Evolutionary conservation across 2,797 vertebrate species (phyloP).

Genomic region (Thripadectes ignobilis): DNA sequence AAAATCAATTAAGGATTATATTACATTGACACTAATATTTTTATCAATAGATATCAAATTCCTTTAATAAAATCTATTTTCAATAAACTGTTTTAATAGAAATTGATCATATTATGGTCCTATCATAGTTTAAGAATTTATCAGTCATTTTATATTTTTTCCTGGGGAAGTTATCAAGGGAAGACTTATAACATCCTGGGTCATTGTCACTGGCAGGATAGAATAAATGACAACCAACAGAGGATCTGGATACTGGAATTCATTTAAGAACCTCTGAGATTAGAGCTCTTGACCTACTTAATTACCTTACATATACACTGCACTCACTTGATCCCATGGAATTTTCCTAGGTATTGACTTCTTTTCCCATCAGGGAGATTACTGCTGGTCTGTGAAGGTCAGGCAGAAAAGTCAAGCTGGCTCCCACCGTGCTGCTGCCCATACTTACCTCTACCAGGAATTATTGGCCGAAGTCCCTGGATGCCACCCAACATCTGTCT

Average conservation of each 20-base stretch:
- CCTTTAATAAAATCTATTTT: constrained; percentile 8
- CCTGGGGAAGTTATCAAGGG: background rate
- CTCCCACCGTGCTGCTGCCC: background rate
- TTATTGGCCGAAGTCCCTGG: background rate
- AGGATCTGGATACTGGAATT: background rate
- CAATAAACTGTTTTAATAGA: background rate
- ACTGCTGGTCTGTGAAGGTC: accelerated
- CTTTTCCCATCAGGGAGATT: background rate
- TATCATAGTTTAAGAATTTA: background rate
- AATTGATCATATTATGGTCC: background rate
- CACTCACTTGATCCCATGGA: background rate
- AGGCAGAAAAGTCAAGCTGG: background rate
- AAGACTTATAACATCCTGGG: background rate
- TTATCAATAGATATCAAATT: constrained; percentile 5
- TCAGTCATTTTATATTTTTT: background rate
- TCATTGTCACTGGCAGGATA: background rate
- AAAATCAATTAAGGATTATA: background rate
- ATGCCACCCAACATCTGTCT: background rate
- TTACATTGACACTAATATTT: background rate
- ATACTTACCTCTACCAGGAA: background rate
- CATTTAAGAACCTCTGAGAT: background rate
- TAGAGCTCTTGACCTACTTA: background rate
- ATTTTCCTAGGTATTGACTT: background rate
- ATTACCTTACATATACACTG: background rate
- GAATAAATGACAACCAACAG: background rate